These are phyloP conservation scores for Catharus fuscescens DNA, from an alignment of 2,113 vertebrate genomes.

Conservation along the genomic window DNA sequence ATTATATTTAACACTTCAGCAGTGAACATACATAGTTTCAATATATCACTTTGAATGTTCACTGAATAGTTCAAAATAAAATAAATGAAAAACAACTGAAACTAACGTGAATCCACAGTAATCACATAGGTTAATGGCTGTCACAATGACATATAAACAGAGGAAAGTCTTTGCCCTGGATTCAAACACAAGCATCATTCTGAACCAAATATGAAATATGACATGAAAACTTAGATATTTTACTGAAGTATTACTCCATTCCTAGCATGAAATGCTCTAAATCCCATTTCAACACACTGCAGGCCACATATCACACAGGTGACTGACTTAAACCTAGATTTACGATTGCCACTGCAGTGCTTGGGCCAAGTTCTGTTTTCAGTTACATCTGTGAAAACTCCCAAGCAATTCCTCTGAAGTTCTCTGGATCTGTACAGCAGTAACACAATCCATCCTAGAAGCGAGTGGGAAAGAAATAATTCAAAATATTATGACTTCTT, in stretches of 20 bases:
- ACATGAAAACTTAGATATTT: neutral
- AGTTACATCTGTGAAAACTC: neutral
- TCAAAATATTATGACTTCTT: neutral
- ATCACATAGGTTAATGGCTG: neutral
- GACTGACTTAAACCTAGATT: neutral
- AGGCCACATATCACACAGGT: neutral
- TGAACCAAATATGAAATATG: neutral
- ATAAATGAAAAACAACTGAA: neutral
- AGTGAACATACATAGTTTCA: neutral
- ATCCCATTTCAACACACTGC: neutral
- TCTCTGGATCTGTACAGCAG: neutral
- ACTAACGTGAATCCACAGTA: neutral
- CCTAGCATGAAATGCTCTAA: neutral
- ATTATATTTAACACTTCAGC: neutral
- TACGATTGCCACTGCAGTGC: neutral
- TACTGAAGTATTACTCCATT: neutral
- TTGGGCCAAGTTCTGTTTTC: neutral
- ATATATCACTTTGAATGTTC: neutral
- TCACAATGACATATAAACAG: neutral
- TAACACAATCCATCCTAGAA: neutral
- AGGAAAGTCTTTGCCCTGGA: neutral
- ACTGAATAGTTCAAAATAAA: neutral
- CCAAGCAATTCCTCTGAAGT: neutral
- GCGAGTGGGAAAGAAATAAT: neutral
- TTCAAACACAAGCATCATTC: neutral